These are phyloP conservation scores for Poecilia picta DNA, from an alignment of 2,797 vertebrate genomes.

Conservation along the genomic window DNA sequence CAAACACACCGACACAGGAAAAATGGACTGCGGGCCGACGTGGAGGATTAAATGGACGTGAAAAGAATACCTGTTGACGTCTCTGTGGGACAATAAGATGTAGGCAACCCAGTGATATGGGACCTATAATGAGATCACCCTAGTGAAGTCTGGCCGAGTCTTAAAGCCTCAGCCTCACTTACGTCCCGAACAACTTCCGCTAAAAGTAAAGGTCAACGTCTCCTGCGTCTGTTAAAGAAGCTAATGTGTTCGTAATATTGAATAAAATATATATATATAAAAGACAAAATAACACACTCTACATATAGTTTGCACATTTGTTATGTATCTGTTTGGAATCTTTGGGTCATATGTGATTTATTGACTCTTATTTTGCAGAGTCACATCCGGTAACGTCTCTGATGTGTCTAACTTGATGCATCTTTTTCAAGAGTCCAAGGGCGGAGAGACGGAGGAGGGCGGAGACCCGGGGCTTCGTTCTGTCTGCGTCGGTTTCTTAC, in stretches of 20 bases:
- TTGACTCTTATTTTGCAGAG: slow-evolving; percentile 7
- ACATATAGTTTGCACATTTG: fast-evolving
- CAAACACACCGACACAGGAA: neutral
- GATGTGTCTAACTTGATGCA: slow-evolving; percentile 27
- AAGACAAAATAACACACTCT: neutral
- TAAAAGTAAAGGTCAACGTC: slow-evolving; percentile 46
- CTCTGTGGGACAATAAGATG: slow-evolving; percentile 49
- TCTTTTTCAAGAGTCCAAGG: slow-evolving; percentile 73
- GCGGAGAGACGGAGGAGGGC: slow-evolving; percentile 75
- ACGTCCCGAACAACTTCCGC: slow-evolving; percentile 45
- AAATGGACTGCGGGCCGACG: too few relatives aligned
- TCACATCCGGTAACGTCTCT: slow-evolving; percentile 21
- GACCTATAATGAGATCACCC: slow-evolving; percentile 56
- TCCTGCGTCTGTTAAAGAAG: fast-evolving
- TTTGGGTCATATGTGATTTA: neutral
- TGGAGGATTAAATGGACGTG: neutral
- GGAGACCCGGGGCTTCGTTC: slow-evolving; percentile 46
- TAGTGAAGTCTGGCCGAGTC: slow-evolving; percentile 51
- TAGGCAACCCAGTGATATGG: slow-evolving; percentile 43
- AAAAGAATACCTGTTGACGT: slow-evolving; percentile 67
- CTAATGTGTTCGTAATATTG: fast-evolving
- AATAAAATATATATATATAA: neutral
- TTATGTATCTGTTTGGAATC: fast-evolving
- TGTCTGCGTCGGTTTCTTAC: slow-evolving; percentile 14
- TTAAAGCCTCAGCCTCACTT: slow-evolving; percentile 39